Percentiles rank a stretch among this genome's conserved stretches.
Conservation (phyloP, 2,888 invertebrate genomes). For the Blastobasis lacticolella region DNA sequence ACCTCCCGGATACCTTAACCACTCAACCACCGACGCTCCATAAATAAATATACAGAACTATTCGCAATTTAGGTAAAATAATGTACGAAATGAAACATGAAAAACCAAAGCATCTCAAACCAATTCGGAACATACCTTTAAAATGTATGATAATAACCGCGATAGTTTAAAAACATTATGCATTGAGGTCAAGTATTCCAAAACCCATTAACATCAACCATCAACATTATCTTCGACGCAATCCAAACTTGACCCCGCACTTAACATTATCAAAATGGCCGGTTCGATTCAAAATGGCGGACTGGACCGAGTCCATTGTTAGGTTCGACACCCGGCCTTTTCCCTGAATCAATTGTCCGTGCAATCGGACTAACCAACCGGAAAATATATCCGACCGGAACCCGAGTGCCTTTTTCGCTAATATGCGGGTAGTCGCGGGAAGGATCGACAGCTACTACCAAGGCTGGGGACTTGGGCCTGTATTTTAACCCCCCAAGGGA, state of each 20-base stretch:
- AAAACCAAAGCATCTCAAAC: no score
- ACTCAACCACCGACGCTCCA: no score
- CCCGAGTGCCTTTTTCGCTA: slow-evolving; percentile 51
- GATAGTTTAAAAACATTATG: no score
- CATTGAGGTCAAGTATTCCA: slow-evolving; percentile 8
- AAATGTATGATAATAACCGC: no score
- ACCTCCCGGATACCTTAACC: no score
- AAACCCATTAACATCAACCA: slow-evolving; percentile 69
- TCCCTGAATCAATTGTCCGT: slow-evolving; percentile 67
- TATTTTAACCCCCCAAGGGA: no score
- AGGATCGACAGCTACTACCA: no score
- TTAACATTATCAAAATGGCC: slow-evolving; percentile 46
- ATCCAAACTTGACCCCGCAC: slow-evolving; percentile 15
- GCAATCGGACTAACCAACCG: slow-evolving; percentile 68
- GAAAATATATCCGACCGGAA: slow-evolving; percentile 66
- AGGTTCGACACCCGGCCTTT: slow-evolving; percentile 49
- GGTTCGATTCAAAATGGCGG: slow-evolving; percentile 37
- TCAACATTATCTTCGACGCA: slow-evolving; percentile 71
- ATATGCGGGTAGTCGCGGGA: slow-evolving; percentile 23
- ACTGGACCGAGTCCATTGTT: slow-evolving; percentile 37
- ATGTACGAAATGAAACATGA: no score
- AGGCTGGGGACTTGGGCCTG: no score
- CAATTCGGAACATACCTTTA: no score
- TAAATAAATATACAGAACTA: no score
- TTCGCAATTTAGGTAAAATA: no score